A percentile compares a stretch with the other conserved stretches of the same genome.
These are phyloP conservation scores for Eciton burchellii DNA, from an alignment of 1,140 invertebrate genomes.

Conservation along the genomic window DNA sequence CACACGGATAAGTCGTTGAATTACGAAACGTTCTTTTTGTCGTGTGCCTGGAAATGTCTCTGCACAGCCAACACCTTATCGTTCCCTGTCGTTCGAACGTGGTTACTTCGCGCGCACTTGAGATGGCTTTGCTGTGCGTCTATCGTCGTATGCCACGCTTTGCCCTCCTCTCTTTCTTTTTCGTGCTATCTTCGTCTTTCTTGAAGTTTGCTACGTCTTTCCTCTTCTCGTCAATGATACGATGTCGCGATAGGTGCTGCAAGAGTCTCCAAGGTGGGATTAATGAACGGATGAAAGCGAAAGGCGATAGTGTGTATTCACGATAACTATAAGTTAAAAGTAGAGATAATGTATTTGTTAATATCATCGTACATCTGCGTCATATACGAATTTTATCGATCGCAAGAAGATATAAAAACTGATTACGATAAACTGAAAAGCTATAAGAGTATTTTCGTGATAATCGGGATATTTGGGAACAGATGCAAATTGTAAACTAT, in stretches of 20 bases:
- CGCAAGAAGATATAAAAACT: no score
- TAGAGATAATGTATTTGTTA: no score
- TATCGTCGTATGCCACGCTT: background rate
- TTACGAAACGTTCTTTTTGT: constrained; percentile 7
- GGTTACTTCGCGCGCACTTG: background rate
- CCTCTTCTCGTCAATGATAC: constrained; percentile 30
- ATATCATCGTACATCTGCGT: no score
- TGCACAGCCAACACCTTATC: constrained; percentile 62
- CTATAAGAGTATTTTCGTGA: no score
- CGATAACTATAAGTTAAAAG: background rate
- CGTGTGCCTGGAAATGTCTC: background rate
- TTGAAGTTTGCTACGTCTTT: background rate
- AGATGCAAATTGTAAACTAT: no score
- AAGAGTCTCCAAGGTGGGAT: constrained; percentile 4
- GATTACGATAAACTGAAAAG: no score
- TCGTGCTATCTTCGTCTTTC: no score
- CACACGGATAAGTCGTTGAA: background rate
- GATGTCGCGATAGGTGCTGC: constrained; percentile 11
- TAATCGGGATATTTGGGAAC: no score
- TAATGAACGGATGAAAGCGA: constrained; percentile 23
- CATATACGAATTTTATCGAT: no score
- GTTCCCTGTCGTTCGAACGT: constrained; percentile 30
- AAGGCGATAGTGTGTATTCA: background rate
- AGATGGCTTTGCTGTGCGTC: background rate
- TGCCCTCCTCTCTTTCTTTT: background rate